Evolutionary conservation across 2,888 invertebrate species (phyloP), one percentile per base, ranked within the genome.

Genomic region (Cantharis rustica): DNA sequence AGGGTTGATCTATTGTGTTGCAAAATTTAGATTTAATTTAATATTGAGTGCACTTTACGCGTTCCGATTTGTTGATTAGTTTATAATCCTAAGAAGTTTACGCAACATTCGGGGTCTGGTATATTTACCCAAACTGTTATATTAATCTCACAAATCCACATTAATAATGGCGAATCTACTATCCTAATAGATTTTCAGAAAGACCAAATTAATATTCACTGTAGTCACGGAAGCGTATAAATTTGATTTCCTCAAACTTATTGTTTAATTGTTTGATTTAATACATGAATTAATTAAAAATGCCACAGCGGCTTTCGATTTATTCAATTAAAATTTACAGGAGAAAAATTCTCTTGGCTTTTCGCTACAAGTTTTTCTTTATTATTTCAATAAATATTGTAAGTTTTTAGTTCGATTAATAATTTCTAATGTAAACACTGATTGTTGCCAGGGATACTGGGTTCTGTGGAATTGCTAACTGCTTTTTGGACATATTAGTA

Each of bases 11-110:
- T 64, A 27, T 76, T 73, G 72, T 72, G 70, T 72, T 64, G 16
- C 9, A 70, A 64, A 72, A 76, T 69, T 69, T 70, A 68, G 70
- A 63, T 61, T 70, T 73, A 71, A 76, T 76, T 73, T 73, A 69
- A 70, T 73, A 73, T 68, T 73, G 69, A 70, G 73, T 73, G 75
- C 69, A 69, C 72, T 72, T 17, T 61, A 72, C 72, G 72, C 75
- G 70, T 64, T 27, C 75, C 63, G 47, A 72, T 70, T 75, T 68
- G 76, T 69, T 68, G 76, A 76, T 76, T 76, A 73, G 76, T 72
- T 72, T 73, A 72, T 76, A 76, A 76, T 76, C 73, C 69, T 76
- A 70, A 68, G 68, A 73, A 75, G 71, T 75, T 66, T 75, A 68
- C 75, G 31, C 71, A 75, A 75, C 71, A 71, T 72, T 75, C 71